These are phyloP conservation scores for Oceanodroma leucorhoa DNA, from an alignment of 2,797 vertebrate species.

Conservation along the genomic window DNA sequence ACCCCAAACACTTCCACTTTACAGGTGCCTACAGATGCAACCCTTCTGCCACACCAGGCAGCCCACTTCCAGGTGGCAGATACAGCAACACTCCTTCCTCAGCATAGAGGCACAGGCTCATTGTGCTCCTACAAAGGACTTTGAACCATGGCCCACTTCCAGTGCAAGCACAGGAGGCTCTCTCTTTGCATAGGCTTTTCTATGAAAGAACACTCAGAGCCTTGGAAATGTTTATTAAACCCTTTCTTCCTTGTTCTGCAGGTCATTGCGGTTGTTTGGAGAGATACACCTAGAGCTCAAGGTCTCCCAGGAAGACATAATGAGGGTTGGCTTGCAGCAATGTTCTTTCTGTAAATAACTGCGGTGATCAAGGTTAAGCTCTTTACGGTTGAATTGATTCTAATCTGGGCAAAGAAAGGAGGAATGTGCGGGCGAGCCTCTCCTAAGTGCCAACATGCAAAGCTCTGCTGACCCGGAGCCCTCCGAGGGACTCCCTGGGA, in stretches of 20 bases:
- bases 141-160: slow-evolving; percentile 5
- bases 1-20: neutral
- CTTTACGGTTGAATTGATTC: neutral
- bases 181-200: neutral
- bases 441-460: neutral
- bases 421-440: neutral
- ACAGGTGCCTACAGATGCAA: neutral
- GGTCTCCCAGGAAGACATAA: neutral
- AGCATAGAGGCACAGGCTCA: neutral
- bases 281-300: neutral
- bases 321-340: neutral
- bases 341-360: slow-evolving; percentile 19
- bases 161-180: neutral
- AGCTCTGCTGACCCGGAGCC: neutral
- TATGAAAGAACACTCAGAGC: neutral
- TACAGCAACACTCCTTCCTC: neutral
- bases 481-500: neutral
- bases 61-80: neutral
- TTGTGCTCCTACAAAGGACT: neutral
- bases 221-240: neutral
- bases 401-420: neutral
- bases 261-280: neutral
- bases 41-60: neutral
- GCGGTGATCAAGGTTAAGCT: neutral
- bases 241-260: slow-evolving; percentile 23